Conservation (phyloP, 2,888 invertebrate genomes). For the Amblyjoppa proteus region DNA sequence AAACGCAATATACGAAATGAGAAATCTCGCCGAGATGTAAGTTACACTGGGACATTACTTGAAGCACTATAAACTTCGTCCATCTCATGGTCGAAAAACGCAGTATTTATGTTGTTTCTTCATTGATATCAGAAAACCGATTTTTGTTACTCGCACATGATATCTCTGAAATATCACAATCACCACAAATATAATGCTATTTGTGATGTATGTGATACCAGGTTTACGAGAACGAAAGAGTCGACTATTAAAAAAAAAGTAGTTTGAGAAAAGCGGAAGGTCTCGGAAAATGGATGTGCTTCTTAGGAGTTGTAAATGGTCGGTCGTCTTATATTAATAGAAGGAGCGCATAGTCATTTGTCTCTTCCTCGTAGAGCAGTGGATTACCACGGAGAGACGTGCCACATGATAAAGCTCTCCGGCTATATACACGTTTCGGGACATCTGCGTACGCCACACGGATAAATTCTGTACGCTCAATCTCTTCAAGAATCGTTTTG, state of each 20-base stretch:
- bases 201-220: not conserved
- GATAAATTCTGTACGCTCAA: not conserved
- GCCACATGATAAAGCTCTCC: conserved; percentile 29
- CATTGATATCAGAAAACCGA: conserved; percentile 1
- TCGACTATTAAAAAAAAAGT: conserved; percentile 2
- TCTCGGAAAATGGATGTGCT: conserved; percentile 23
- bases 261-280: not conserved
- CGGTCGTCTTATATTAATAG: conserved; percentile 27
- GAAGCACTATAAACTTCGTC: not conserved
- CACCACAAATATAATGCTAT: not conserved
- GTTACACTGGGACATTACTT: not conserved
- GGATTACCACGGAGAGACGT: conserved; percentile 39
- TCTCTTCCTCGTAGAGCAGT: conserved; percentile 22
- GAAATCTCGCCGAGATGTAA: conserved; percentile 2
- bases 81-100: not conserved
- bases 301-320: conserved; percentile 36
- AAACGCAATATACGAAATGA: conserved; percentile 24
- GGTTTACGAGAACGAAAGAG: not conserved
- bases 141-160: not conserved
- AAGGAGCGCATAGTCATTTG: conserved; percentile 36
- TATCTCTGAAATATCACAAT: not conserved
- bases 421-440: conserved; percentile 20
- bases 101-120: not conserved
- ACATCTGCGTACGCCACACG: conserved; percentile 1
- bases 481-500: not conserved